phyloP scores from a whole-genome alignment of 2,888 invertebrate species.

The Xanthorhoe designata region DNA sequence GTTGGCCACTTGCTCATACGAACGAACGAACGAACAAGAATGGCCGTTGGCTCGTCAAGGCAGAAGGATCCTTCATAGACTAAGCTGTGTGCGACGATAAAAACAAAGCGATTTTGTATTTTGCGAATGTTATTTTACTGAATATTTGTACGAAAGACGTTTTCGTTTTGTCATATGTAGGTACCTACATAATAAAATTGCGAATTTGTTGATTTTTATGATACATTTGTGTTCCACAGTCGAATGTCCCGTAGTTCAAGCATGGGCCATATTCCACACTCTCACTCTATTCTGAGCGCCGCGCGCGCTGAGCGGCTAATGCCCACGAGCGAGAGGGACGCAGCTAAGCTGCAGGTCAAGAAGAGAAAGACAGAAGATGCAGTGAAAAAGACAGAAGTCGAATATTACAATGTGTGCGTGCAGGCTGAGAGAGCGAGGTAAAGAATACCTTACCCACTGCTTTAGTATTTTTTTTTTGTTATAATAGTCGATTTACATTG shows the following conservation, averaged over 20 bases:
- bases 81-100: conserved; percentile 50
- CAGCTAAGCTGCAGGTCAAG: conserved; percentile 93
- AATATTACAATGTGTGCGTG: conserved; percentile 96
- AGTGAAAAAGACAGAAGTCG: conserved; percentile 95
- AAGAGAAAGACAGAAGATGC: conserved; percentile 95
- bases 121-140: conserved; percentile 53
- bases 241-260: conserved; percentile 84
- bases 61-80: conserved; percentile 70
- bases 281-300: conserved; percentile 76
- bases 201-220: conserved; percentile 11
- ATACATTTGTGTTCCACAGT: conserved; percentile 53
- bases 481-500: too few relatives aligned
- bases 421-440: conserved; percentile 95
- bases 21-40: too few relatives aligned
- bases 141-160: conserved; percentile 5
- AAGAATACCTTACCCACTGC: conserved; percentile 17
- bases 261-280: conserved; percentile 85
- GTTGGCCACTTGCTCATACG: too few relatives aligned
- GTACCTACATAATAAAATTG: background rate
- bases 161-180: too few relatives aligned
- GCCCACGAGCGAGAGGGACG: conserved; percentile 85
- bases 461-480: too few relatives aligned
- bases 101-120: conserved; percentile 50
- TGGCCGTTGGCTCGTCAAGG: conserved; percentile 49
- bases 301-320: conserved; percentile 73